Percentiles rank a stretch among this genome's conserved stretches.
Evolutionary conservation across 1,140 invertebrate species (phyloP).

Genomic region (Conus ventricosus): DNA sequence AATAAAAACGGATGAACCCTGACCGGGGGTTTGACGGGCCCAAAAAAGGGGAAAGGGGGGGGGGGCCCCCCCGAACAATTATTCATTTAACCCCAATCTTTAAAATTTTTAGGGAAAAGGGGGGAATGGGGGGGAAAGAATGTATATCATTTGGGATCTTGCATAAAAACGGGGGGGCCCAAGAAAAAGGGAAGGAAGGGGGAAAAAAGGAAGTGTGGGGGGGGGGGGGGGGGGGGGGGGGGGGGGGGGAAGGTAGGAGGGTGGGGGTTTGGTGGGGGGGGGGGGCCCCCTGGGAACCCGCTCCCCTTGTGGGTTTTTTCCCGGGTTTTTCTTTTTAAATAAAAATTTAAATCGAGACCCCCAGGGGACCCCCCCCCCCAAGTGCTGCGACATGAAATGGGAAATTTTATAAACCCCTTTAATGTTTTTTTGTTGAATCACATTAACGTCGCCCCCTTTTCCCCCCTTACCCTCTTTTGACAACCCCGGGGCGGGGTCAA

Average conservation of each 20-base stretch:
- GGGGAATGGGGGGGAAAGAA: slow-evolving; percentile 7
- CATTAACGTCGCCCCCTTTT: slow-evolving; percentile 16
- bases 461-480: neutral
- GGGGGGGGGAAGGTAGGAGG: too few species aligned
- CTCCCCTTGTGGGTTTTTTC: neutral
- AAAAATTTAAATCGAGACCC: slow-evolving; percentile 32
- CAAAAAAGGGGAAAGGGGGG: too few species aligned
- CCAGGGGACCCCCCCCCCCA: neutral
- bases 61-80: slow-evolving; percentile 24
- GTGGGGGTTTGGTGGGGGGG: neutral
- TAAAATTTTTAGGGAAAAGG: neutral
- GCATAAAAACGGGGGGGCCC: neutral
- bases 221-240: too few species aligned
- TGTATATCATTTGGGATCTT: slow-evolving; percentile 22
- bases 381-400: slow-evolving; percentile 32
- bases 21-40: slow-evolving; percentile 11
- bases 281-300: neutral
- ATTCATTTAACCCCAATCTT: slow-evolving; percentile 34
- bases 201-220: neutral
- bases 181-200: neutral
- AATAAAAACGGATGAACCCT: slow-evolving; percentile 33
- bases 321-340: slow-evolving; percentile 19
- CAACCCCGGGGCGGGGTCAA: too few species aligned
- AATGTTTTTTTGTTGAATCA: slow-evolving; percentile 27
- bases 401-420: slow-evolving; percentile 24